Conservation (phyloP, 2,888 invertebrate genomes). For the Zele albiditarsus region DNA sequence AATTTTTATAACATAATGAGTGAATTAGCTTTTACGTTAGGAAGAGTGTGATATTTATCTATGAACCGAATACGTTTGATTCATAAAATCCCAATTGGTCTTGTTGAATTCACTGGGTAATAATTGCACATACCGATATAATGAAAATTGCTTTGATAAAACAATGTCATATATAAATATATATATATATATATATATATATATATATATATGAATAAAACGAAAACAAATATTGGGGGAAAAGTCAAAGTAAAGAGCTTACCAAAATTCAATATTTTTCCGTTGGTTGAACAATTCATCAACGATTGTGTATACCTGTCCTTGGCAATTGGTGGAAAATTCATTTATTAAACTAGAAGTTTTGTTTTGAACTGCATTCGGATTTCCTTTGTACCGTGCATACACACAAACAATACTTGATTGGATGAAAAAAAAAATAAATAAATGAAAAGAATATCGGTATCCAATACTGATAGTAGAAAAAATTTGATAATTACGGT, state of each 20-base stretch:
- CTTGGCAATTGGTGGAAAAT: neutral
- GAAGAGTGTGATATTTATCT: no score
- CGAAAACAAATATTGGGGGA: neutral
- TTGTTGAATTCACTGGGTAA: no score
- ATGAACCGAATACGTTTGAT: no score
- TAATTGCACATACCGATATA: no score
- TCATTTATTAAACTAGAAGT: neutral
- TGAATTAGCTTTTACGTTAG: no score
- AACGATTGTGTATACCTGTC: neutral
- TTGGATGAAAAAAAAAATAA: conserved; percentile 3
- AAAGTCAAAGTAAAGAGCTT: neutral
- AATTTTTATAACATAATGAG: no score
- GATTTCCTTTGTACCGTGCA: neutral
- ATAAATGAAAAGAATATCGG: neutral
- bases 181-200: neutral
- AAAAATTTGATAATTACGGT: neutral
- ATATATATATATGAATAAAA: neutral
- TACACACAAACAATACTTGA: neutral
- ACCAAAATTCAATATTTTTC: neutral
- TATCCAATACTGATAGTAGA: neutral
- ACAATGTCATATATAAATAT: neutral
- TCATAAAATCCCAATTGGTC: no score
- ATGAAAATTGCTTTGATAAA: no score
- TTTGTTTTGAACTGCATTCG: neutral
- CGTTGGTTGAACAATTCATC: neutral